Conservation (phyloP, 1,140 invertebrate species). For the Patella vulgata region DNA sequence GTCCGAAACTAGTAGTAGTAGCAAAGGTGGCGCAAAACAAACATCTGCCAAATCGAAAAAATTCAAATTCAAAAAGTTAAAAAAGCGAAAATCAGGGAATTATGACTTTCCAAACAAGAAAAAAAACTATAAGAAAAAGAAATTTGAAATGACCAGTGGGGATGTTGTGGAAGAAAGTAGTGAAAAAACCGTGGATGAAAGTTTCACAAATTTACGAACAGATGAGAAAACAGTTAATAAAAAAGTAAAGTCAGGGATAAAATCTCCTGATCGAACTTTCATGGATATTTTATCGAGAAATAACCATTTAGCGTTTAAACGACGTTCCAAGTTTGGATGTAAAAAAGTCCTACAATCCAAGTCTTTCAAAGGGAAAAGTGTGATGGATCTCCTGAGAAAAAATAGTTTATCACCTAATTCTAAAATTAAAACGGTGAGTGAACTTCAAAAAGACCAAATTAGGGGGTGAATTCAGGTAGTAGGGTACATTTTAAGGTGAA, state of each 20-base stretch:
- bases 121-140: background rate
- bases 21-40: no score
- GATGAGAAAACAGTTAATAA: background rate
- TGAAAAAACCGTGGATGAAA: no score
- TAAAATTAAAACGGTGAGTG: background rate
- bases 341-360: background rate
- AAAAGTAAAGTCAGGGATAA: background rate
- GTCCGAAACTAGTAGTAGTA: no score
- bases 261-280: background rate
- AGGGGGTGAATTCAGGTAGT: background rate
- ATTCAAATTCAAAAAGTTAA: slow-evolving; percentile 3
- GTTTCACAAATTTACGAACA: background rate
- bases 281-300: slow-evolving; percentile 13
- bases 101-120: background rate
- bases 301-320: slow-evolving; percentile 9
- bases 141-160: background rate
- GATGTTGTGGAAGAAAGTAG: no score
- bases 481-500: background rate
- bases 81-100: slow-evolving; percentile 10
- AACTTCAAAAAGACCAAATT: background rate
- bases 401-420: background rate
- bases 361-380: slow-evolving; percentile 3
- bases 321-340: background rate
- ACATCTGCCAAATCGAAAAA: no score
- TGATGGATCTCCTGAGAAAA: slow-evolving; percentile 5